Conservation (phyloP, 23 tunicate genomes). For the Halocynthia roretzi region DNA sequence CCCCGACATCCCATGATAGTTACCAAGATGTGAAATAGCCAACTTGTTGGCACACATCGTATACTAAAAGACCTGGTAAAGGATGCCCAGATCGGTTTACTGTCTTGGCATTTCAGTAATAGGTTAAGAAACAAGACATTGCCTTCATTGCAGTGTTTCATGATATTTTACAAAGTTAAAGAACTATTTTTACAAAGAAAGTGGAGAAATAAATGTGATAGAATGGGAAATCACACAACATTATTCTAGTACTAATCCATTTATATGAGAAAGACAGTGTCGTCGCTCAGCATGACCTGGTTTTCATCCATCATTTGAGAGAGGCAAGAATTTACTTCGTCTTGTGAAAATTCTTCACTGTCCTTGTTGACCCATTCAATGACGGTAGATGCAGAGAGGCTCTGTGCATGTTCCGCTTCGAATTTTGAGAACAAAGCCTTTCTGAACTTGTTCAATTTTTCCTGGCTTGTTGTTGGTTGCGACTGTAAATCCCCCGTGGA, state of each 20-base stretch:
- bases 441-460: constrained; percentile 43
- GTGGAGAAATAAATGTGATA: too few species aligned
- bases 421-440: constrained; percentile 61
- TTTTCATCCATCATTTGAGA: constrained; percentile 92
- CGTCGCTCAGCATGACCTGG: constrained; percentile 85
- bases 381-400: constrained; percentile 32
- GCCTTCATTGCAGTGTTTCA: too few species aligned
- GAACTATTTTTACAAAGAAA: too few species aligned
- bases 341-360: constrained; percentile 27
- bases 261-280: constrained; percentile 79
- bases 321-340: constrained; percentile 63
- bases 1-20: too few species aligned
- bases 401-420: constrained; percentile 66
- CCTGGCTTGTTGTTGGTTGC: constrained; percentile 26
- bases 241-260: not conserved
- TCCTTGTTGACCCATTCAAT: constrained; percentile 35
- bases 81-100: too few species aligned
- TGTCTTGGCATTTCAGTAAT: too few species aligned
- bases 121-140: too few species aligned
- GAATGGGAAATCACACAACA: too few species aligned
- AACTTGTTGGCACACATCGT: too few species aligned
- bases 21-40: too few species aligned
- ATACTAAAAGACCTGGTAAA: too few species aligned
- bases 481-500: constrained; percentile 10
- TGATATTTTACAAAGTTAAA: too few species aligned